These are phyloP conservation scores for Helleia helle DNA, from an alignment of 2,888 invertebrate species.

Conservation along the genomic window DNA sequence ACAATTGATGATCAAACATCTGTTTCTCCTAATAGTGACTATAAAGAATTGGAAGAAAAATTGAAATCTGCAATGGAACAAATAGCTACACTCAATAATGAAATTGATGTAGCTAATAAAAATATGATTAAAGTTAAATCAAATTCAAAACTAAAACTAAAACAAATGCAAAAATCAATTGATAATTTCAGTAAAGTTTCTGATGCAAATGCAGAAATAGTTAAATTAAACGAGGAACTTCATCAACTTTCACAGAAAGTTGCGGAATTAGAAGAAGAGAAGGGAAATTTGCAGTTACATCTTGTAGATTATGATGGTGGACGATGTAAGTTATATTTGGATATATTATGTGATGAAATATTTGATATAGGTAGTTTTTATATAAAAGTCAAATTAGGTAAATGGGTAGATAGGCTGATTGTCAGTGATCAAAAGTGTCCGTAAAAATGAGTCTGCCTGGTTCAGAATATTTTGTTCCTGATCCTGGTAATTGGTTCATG, in stretches of 20 bases:
- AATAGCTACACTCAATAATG: constrained; percentile 75
- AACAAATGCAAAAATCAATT: constrained; percentile 83
- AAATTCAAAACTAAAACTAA: constrained; percentile 80
- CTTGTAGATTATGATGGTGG: constrained; percentile 86
- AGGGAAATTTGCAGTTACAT: constrained; percentile 90
- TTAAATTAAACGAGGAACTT: constrained; percentile 76
- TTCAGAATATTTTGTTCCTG: too few relatives aligned
- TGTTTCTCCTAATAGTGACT: constrained; percentile 18
- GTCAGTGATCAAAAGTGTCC: too few relatives aligned
- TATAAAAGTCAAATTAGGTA: too few relatives aligned
- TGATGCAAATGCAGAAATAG: constrained; percentile 79
- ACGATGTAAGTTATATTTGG: constrained; percentile 71
- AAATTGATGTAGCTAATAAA: constrained; percentile 83
- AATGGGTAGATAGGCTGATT: too few relatives aligned
- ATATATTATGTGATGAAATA: too few relatives aligned
- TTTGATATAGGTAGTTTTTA: too few relatives aligned
- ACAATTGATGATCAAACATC: constrained; percentile 10
- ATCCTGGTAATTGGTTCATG: too few relatives aligned
- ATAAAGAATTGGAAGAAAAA: constrained; percentile 46
- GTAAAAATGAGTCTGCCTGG: too few relatives aligned
- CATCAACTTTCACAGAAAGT: constrained; percentile 81
- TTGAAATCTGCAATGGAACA: constrained; percentile 56
- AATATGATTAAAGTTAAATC: constrained; percentile 84
- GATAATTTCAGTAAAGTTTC: constrained; percentile 78
- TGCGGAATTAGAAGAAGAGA: constrained; percentile 91